Base-by-base conservation (phyloP, 64 coral and sea anemone genomes). In the Astreopora myriophthalma region DNA sequence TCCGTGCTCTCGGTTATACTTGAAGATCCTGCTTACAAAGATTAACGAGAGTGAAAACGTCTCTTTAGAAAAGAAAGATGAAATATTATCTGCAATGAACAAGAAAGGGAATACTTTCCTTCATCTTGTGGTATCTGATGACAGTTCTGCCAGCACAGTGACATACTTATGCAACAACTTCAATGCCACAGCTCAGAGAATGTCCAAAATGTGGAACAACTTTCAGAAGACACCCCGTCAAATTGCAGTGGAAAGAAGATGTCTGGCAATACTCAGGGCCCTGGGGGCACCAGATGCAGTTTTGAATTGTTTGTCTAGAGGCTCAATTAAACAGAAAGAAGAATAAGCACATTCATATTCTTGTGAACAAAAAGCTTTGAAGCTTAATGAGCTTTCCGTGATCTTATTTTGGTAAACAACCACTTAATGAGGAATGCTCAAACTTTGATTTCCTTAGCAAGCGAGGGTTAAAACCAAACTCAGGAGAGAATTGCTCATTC, bases 101-200 rank as follows among this genome's bases (percentile, higher is more conserved):
- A 80, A 80, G 29, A 58, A 61, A 61, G 76, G 76, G 14, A 32
- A 80, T 29, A 80, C 48, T 8, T 80, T 80, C 29, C 76, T 80
- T 61, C 76, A 80, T 29, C 76, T 80, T 34, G 19, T 80, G 29
- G 76, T 80, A 29, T 58, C 76, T 2, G 76, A 80, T 80, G 76
- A 80, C 3, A 80, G 30, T 14, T 80, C 76, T 17, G 31, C 76
- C 60, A 29, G 51, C 2, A 80, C 48, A 34, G 27, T 80, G 48
- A 60, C 7, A 22, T 60, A 80, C 29, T 60, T 80, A 17, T 34
- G 52, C 20, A 29, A 32, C 7, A 80, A 80, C 31, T 80, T 80
- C 33, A 29, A 14, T 1, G 3, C 17, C 32, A n/a, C 51, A 22
- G 30, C 48, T 60, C 48, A 80, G 48, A 80, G 51, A 8, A 22